Evolutionary conservation across 2,797 vertebrate genomes (phyloP).

Genomic region (Macroramphosus scolopax): DNA sequence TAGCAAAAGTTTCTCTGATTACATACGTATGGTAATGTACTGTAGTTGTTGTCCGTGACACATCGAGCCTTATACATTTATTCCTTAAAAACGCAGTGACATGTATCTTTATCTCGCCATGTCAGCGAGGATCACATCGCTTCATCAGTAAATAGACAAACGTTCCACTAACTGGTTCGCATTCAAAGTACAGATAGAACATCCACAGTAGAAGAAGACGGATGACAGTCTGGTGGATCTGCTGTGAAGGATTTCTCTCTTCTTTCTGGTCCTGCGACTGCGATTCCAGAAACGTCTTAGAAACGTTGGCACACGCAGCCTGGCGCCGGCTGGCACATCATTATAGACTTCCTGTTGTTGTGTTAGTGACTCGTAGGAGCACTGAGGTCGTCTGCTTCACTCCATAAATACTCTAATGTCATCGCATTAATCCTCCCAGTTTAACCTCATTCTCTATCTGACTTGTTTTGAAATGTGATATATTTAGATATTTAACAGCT

Average conservation of each 20-base stretch:
- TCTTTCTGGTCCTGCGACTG: slow-evolving; percentile 39
- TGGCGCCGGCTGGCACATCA: slow-evolving; percentile 38
- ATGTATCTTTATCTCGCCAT: slow-evolving; percentile 41
- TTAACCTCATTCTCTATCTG: slow-evolving; percentile 50
- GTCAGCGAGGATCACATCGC: slow-evolving; percentile 41
- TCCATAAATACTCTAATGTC: slow-evolving; percentile 26
- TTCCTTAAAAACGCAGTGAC: slow-evolving; percentile 52
- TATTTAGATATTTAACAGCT: slow-evolving; percentile 77
- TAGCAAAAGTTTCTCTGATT: slow-evolving; percentile 60
- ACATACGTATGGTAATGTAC: slow-evolving; percentile 67
- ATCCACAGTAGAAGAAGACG: slow-evolving; percentile 33
- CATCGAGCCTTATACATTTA: slow-evolving; percentile 70
- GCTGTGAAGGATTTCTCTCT: slow-evolving; percentile 39
- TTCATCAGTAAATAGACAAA: slow-evolving; percentile 53
- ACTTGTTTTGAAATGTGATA: slow-evolving; percentile 73
- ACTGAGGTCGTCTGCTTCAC: slow-evolving; percentile 41
- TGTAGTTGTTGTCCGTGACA: slow-evolving; percentile 72
- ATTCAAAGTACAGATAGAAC: slow-evolving; percentile 43
- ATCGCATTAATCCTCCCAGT: slow-evolving; percentile 42
- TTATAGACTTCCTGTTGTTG: slow-evolving; percentile 40
- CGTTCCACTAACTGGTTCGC: slow-evolving; percentile 54
- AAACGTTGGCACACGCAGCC: slow-evolving; percentile 51
- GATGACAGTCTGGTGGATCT: slow-evolving; percentile 35
- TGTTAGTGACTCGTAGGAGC: slow-evolving; percentile 45
- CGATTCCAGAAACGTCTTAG: slow-evolving; percentile 25